Conservation (phyloP, 2,797 vertebrate genomes). For the Pogoniulus pusillus region DNA sequence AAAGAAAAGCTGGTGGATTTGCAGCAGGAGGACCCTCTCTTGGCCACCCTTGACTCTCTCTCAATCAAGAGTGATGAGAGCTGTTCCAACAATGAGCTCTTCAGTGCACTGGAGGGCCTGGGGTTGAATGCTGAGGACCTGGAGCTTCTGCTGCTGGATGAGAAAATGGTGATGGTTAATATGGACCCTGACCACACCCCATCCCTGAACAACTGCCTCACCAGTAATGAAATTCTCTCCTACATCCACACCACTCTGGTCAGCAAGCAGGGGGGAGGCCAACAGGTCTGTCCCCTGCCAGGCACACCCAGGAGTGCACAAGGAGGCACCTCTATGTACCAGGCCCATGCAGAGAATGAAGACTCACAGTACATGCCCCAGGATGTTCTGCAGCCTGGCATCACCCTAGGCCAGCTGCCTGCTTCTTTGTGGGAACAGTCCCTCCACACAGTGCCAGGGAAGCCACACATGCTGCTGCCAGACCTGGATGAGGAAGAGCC, state of each 20-base stretch:
- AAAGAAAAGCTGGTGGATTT: constrained; percentile 54
- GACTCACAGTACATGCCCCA: constrained; percentile 37
- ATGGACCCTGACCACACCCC: constrained; percentile 67
- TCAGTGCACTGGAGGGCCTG: constrained; percentile 78
- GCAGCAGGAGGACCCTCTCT: constrained; percentile 71
- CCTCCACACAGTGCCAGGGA: not conserved
- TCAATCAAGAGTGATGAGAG: constrained; percentile 70
- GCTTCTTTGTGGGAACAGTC: constrained; percentile 58
- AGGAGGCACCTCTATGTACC: rapidly evolving
- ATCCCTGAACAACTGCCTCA: constrained; percentile 72
- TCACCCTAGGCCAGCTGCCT: constrained; percentile 11
- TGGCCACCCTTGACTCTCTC: constrained; percentile 79
- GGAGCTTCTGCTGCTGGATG: constrained; percentile 82
- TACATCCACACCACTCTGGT: constrained; percentile 75
- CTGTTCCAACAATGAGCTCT: constrained; percentile 80
- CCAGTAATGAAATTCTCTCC: constrained; percentile 78
- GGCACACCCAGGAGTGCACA: not conserved
- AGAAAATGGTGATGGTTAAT: constrained; percentile 75
- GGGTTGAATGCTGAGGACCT: constrained; percentile 81
- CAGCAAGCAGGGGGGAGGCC: constrained; percentile 32
- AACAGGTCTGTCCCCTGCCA: not conserved
- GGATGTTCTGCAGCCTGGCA: not conserved
- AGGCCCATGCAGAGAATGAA: rapidly evolving
- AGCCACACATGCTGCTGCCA: rapidly evolving
- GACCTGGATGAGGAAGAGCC: not conserved